phyloP scores from a whole-genome alignment of 2,797 vertebrate genomes.

The Lophius americanus region DNA sequence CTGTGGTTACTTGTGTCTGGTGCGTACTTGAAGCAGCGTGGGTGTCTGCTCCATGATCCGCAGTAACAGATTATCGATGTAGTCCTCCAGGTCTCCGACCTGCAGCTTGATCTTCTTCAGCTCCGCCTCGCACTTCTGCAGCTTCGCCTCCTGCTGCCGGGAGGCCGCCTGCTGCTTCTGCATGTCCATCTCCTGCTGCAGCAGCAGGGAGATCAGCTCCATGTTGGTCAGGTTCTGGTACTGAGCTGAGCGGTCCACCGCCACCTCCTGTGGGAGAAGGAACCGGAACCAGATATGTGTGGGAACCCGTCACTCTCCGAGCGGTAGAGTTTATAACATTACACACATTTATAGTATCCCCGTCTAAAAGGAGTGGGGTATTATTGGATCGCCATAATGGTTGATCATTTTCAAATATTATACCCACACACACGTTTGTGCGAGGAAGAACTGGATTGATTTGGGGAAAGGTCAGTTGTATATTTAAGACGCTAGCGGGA shows the following conservation, averaged over 20 bases:
- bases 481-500: no score
- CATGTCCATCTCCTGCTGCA: slow-evolving; percentile 92
- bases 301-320: not conserved
- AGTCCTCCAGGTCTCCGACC: slow-evolving; percentile 93
- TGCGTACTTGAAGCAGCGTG: slow-evolving; percentile 91
- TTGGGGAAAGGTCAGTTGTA: no score
- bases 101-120: slow-evolving; percentile 89
- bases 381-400: no score
- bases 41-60: slow-evolving; percentile 98
- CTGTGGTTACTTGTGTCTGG: slow-evolving; percentile 77
- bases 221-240: slow-evolving; percentile 95
- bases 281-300: not conserved
- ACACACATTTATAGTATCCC: no score
- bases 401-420: no score
- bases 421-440: no score
- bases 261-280: slow-evolving; percentile 52
- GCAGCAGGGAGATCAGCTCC: slow-evolving; percentile 92
- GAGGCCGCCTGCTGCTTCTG: slow-evolving; percentile 80
- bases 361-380: no score
- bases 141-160: slow-evolving; percentile 73
- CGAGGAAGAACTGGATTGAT: no score
- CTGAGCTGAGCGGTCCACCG: slow-evolving; percentile 80
- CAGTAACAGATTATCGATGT: slow-evolving; percentile 95
- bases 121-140: slow-evolving; percentile 88
- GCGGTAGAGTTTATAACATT: no score